Base-by-base conservation (phyloP, 92 coral and sea anemone genomes). In the Porites cylindrica region DNA sequence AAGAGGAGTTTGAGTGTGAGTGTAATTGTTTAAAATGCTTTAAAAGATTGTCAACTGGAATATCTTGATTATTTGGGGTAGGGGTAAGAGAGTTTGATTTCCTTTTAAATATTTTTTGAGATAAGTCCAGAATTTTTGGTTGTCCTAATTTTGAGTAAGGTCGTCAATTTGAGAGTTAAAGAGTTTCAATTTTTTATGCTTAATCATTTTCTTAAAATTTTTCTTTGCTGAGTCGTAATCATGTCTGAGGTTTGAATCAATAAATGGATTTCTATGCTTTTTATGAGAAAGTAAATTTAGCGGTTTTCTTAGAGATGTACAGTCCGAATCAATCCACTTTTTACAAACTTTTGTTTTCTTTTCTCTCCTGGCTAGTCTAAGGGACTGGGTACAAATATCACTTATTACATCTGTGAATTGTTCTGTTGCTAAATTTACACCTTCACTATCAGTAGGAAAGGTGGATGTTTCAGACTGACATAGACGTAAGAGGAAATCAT, bases 81-180 rank as follows among this genome's bases (percentile, higher is more conserved):
- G 32, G 47, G 6, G 6, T 38, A 29, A 4, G 47, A 2, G 6
- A 4, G 47, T 38, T 38, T 38, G 47, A 38, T 38, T 38, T 38
- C 0, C 47, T 4, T 38, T 38, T 3, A 38, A 4, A 38, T 3
- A 0, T 2, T 29, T 38, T 38, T 38, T 70, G 19, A 63, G 20
- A 63, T 63, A 63, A 16, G 68, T 11, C 68, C 68, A 17, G 63
- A 21, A 21, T 8, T 68, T 68, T 68, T 68, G 43, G 72, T 12
- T 68, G 72, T 21, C 72, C 26, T 68, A 20, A 12, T 67, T 67
- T 20, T 9, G 32, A 4, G 38, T 12, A 7, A 67, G 72, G 4
- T 67, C 72, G 7, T 67, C 29, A 17, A 73, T 52, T 51, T 73
- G 62, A 51, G 78, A 73, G 23, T 51, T 73, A 10, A 73, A 19